These are phyloP conservation scores for Scelioninae gen. 2 DNA, from an alignment of 2,888 invertebrate species.

Conservation along the genomic window DNA sequence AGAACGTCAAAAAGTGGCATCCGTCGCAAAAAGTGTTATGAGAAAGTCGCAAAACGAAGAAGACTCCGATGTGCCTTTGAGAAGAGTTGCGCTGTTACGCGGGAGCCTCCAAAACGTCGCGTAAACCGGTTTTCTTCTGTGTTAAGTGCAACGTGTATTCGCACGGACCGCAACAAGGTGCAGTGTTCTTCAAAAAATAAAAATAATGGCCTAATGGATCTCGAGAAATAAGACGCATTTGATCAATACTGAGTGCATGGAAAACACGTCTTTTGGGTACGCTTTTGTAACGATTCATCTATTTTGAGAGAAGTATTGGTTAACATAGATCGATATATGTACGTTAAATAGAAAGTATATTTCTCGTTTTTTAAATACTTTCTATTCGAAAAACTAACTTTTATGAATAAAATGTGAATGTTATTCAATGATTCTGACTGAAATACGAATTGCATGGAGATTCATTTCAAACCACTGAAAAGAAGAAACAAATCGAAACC, in stretches of 20 bases:
- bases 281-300: background rate
- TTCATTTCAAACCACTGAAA: too few relatives aligned
- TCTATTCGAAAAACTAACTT: too few relatives aligned
- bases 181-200: slow-evolving; percentile 39
- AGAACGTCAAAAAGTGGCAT: slow-evolving; percentile 15
- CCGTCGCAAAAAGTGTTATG: slow-evolving; percentile 24
- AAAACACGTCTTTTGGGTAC: slow-evolving; percentile 14
- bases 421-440: too few relatives aligned
- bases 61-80: slow-evolving; percentile 46
- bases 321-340: too few relatives aligned
- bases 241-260: slow-evolving; percentile 23
- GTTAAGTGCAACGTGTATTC: slow-evolving; percentile 63
- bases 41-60: slow-evolving; percentile 41
- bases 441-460: too few relatives aligned
- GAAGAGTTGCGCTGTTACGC: slow-evolving; percentile 45
- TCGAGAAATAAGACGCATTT: slow-evolving; percentile 2
- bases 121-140: slow-evolving; percentile 66
- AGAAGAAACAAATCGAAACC: background rate
- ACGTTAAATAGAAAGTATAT: too few relatives aligned
- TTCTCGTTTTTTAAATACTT: too few relatives aligned
- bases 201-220: slow-evolving; percentile 19
- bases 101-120: slow-evolving; percentile 54
- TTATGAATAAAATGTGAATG: too few relatives aligned
- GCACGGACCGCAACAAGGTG: slow-evolving; percentile 9
- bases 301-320: too few relatives aligned